Conservation (phyloP, 2,888 invertebrate species). For the Baccha elongata region DNA sequence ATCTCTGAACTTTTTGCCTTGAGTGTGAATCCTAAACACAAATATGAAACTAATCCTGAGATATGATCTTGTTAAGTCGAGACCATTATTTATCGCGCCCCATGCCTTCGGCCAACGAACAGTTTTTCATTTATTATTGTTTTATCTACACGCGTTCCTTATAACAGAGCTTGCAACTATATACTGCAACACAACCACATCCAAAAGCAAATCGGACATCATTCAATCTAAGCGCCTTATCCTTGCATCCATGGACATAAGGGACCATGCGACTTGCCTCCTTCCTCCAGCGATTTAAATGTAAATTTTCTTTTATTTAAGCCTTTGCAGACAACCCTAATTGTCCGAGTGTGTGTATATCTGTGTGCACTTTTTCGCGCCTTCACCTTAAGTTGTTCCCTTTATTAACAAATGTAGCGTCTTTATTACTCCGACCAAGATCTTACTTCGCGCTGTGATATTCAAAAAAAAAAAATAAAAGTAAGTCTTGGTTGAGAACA, state of each 20-base stretch:
- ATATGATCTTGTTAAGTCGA: slow-evolving; percentile 74
- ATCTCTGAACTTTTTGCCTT: slow-evolving; percentile 17
- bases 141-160: slow-evolving; percentile 41
- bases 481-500: slow-evolving; percentile 75
- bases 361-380: slow-evolving; percentile 37
- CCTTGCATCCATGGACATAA: slow-evolving; percentile 38
- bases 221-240: slow-evolving; percentile 74
- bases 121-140: slow-evolving; percentile 72
- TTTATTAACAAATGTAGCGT: slow-evolving; percentile 58
- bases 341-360: slow-evolving; percentile 7
- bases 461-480: slow-evolving; percentile 47
- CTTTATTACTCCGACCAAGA: slow-evolving; percentile 39
- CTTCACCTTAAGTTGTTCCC: slow-evolving; percentile 55
- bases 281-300: slow-evolving; percentile 44
- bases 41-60: slow-evolving; percentile 72
- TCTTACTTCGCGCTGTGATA: slow-evolving; percentile 37
- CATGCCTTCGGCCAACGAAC: slow-evolving; percentile 71
- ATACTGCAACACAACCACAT: slow-evolving; percentile 25
- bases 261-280: slow-evolving; percentile 31
- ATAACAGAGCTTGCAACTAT: neutral
- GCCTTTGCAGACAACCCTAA: slow-evolving; percentile 42
- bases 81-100: slow-evolving; percentile 72
- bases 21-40: slow-evolving; percentile 64
- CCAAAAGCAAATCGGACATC: slow-evolving; percentile 64
- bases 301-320: slow-evolving; percentile 65